Conservation (phyloP, 1,140 invertebrate species). For the Leptopilina clavipes region DNA sequence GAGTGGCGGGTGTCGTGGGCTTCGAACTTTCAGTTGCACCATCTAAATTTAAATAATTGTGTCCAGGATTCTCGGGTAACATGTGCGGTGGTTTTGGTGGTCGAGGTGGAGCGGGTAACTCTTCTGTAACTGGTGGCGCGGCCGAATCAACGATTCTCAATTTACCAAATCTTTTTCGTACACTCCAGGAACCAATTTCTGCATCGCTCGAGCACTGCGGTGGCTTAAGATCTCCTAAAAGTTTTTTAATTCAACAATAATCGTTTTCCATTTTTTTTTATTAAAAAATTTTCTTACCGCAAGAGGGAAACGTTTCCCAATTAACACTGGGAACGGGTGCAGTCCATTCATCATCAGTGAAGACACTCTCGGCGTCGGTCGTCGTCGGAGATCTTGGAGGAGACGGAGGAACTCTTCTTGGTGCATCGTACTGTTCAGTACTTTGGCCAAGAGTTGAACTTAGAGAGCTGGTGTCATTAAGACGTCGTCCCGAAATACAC, state of each 20-base stretch:
- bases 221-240: slow-evolving; percentile 66
- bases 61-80: slow-evolving; percentile 70
- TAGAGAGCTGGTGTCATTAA: slow-evolving; percentile 70
- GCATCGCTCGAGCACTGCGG: slow-evolving; percentile 77
- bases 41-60: slow-evolving; percentile 77
- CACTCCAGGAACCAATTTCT: slow-evolving; percentile 77
- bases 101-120: slow-evolving; percentile 78
- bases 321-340: slow-evolving; percentile 72
- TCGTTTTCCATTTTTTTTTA: not conserved
- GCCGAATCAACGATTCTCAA: slow-evolving; percentile 70
- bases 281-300: slow-evolving; percentile 46
- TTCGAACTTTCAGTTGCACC: slow-evolving; percentile 69
- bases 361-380: slow-evolving; percentile 72
- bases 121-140: slow-evolving; percentile 54
- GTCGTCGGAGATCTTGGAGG: slow-evolving; percentile 71
- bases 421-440: slow-evolving; percentile 70
- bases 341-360: slow-evolving; percentile 68
- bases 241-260: not conserved
- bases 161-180: slow-evolving; percentile 77
- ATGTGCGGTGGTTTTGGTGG: slow-evolving; percentile 85
- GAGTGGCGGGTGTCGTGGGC: slow-evolving; percentile 67
- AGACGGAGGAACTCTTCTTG: slow-evolving; percentile 68
- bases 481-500: slow-evolving; percentile 88
- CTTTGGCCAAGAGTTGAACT: slow-evolving; percentile 65
- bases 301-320: slow-evolving; percentile 76